A percentile compares a stretch with the other conserved stretches of the same genome.
phyloP scores from a whole-genome alignment of 2,888 invertebrate species.

The Campopleginae sp. region DNA sequence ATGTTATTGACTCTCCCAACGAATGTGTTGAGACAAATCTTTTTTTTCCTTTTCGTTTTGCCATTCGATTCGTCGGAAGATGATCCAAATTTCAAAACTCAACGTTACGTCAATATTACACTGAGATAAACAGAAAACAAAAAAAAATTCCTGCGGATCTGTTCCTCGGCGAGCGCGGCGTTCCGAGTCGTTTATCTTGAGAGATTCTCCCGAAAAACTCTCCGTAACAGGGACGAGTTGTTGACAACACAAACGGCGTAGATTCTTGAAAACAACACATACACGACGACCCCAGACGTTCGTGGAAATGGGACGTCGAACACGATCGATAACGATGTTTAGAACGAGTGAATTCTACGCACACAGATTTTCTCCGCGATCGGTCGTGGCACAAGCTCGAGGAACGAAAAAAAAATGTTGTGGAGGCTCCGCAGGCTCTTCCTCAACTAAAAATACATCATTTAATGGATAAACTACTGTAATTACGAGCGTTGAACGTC shows the following conservation, averaged over 20 bases:
- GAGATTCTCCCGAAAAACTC: background rate
- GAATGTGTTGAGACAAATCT: background rate
- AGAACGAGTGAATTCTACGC: conserved; percentile 1
- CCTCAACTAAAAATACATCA: conserved; percentile 20
- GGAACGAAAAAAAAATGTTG: background rate
- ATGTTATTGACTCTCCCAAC: background rate
- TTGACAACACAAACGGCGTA: background rate
- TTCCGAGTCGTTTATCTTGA: background rate
- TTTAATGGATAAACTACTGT: conserved; percentile 29
- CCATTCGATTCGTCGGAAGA: background rate
- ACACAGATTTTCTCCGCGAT: conserved; percentile 1
- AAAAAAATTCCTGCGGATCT: background rate
- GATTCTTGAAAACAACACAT: background rate
- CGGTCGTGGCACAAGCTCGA: conserved; percentile 6
- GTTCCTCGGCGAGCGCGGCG: background rate
- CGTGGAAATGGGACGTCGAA: background rate
- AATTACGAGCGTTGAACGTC: conserved; percentile 21
- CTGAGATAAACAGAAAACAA: background rate
- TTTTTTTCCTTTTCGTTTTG: background rate
- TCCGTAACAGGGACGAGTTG: background rate
- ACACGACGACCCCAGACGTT: background rate
- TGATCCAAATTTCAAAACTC: background rate
- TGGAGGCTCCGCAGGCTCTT: conserved; percentile 1
- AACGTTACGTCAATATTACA: background rate
- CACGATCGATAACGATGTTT: background rate